Evolutionary conservation across 2,113 vertebrate species (phyloP).

Genomic region (Scartelaos histophorus): DNA sequence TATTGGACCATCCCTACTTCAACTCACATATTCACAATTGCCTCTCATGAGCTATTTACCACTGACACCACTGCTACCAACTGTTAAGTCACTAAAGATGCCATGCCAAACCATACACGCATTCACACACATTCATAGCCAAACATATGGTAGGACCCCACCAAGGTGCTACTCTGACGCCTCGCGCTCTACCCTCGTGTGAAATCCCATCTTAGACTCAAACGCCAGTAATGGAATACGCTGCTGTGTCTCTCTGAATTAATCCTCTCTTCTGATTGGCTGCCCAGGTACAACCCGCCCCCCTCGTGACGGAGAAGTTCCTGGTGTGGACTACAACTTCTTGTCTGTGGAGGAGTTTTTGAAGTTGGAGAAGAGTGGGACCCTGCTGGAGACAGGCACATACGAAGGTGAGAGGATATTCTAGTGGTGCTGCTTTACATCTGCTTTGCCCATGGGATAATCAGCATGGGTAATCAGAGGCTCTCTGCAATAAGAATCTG

Average conservation of each 20-base stretch:
- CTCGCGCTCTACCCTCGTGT: constrained; percentile 48
- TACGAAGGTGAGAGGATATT: constrained; percentile 86
- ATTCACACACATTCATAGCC: constrained; percentile 2
- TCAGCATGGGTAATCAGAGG: no score
- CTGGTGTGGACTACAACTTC: constrained; percentile 97
- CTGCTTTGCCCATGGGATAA: no score
- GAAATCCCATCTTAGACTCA: constrained; percentile 21
- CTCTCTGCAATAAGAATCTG: not conserved
- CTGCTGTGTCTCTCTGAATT: constrained; percentile 10
- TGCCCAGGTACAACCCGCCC: constrained; percentile 91
- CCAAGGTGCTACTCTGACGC: constrained; percentile 43
- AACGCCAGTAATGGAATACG: no score
- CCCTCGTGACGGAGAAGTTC: constrained; percentile 93
- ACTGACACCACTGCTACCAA: constrained; percentile 41
- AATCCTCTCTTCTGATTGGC: constrained; percentile 21
- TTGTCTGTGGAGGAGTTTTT: constrained; percentile 93
- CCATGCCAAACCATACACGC: constrained; percentile 34
- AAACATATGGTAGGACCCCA: constrained; percentile 57
- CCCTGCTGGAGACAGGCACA: constrained; percentile 94
- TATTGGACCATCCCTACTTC: no score
- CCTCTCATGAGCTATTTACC: constrained; percentile 40
- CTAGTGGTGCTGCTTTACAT: not conserved
- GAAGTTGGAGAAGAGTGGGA: constrained; percentile 91
- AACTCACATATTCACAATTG: constrained; percentile 6
- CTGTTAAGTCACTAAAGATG: constrained; percentile 52